Evolutionary conservation across 2,888 invertebrate genomes (phyloP).

Genomic region (Adelognathus sp.): DNA sequence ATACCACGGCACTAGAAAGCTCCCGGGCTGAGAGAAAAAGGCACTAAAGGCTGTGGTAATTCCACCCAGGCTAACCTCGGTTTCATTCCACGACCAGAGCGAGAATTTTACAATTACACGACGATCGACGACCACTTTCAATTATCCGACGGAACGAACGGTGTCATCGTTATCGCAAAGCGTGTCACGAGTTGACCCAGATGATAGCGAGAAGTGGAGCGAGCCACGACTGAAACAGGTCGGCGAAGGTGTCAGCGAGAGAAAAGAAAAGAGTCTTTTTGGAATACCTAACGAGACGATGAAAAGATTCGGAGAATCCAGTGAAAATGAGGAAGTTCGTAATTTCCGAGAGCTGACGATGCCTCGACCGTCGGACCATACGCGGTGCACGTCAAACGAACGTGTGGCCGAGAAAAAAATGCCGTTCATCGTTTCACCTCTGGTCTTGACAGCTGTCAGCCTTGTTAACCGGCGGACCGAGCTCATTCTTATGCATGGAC

Average conservation of each 20-base stretch:
- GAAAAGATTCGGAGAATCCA: neutral
- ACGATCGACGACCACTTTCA: too few species aligned
- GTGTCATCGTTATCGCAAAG: neutral
- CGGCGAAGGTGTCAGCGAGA: neutral
- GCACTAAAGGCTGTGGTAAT: too few species aligned
- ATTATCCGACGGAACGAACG: too few species aligned
- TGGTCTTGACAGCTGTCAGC: neutral
- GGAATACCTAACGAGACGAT: neutral
- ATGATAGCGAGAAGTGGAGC: neutral
- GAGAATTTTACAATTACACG: neutral
- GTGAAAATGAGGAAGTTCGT: conserved; percentile 11
- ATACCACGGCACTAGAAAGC: too few species aligned
- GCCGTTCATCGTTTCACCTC: conserved; percentile 17
- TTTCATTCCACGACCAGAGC: neutral
- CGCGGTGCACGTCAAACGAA: conserved; percentile 9
- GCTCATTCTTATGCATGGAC: conserved; percentile 46
- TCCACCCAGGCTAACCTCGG: too few species aligned
- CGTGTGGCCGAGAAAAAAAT: neutral
- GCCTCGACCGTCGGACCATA: neutral
- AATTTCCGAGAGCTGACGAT: conserved; percentile 13
- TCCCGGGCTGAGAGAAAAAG: too few species aligned
- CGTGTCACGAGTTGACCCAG: neutral
- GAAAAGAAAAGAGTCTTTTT: conserved; percentile 3
- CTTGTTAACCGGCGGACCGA: conserved; percentile 15
- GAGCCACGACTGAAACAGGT: neutral